Percentiles rank a stretch among this genome's conserved stretches.
Evolutionary conservation across 2,797 vertebrate species (phyloP).

Genomic region (Staurois parvus): DNA sequence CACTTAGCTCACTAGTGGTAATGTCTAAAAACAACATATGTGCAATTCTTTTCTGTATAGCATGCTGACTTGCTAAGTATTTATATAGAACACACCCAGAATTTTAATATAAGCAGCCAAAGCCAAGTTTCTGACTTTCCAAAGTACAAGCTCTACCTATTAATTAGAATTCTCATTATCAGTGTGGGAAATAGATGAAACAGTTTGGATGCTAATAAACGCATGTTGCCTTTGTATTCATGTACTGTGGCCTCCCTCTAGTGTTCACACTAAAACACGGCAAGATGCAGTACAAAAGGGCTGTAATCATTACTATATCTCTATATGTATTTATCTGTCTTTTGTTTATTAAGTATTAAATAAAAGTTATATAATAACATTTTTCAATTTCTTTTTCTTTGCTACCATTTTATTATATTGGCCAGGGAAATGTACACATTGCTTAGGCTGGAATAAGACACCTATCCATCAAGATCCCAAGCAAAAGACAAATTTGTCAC

Average conservation of each 20-base stretch:
- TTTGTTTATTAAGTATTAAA: too few species aligned
- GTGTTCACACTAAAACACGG: not conserved
- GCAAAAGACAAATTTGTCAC: too few species aligned
- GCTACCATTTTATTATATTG: too few species aligned
- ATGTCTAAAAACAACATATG: not conserved
- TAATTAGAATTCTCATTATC: conserved; percentile 5
- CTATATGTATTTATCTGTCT: too few species aligned
- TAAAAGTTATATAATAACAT: too few species aligned
- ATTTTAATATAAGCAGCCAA: not conserved
- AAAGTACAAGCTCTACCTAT: not conserved
- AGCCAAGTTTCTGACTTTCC: not conserved
- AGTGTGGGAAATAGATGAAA: conserved; percentile 29
- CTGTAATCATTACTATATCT: too few species aligned
- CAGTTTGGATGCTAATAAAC: not conserved
- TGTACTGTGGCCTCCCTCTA: conserved; percentile 16
- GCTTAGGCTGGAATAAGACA: too few species aligned
- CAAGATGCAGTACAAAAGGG: too few species aligned
- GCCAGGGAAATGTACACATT: too few species aligned
- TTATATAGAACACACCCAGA: conserved; percentile 22
- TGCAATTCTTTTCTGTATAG: not conserved
- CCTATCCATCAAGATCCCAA: too few species aligned
- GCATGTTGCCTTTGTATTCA: not conserved
- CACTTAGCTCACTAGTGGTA: not conserved
- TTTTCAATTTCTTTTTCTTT: too few species aligned
- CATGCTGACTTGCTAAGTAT: not conserved